Percentiles rank a stretch among this genome's conserved stretches.
Evolutionary conservation across 2,797 vertebrate species (phyloP).

Genomic region (Ispidina picta): DNA sequence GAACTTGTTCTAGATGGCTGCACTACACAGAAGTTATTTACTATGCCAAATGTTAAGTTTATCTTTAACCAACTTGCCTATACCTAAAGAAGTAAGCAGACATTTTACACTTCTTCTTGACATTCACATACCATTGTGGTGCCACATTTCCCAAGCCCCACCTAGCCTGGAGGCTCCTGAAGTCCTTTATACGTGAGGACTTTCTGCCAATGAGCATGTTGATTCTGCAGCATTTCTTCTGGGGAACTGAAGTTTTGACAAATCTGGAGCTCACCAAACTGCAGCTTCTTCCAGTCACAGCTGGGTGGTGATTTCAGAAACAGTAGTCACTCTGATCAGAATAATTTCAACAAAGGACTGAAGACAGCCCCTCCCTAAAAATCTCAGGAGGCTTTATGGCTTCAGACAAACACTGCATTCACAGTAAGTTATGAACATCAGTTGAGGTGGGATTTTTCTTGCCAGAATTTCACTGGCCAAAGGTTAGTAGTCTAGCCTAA

Average conservation of each 20-base stretch:
- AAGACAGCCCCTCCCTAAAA: not conserved
- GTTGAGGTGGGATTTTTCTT: not conserved
- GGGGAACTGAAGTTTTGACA: not conserved
- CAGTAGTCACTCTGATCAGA: not conserved
- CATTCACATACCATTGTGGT: not conserved
- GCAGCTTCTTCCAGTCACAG: not conserved
- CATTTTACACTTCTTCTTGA: not conserved
- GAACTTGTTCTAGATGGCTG: not conserved
- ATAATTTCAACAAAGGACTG: not conserved
- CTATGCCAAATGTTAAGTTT: not conserved
- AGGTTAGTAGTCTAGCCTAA: not conserved
- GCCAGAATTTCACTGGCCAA: not conserved
- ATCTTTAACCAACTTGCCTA: not conserved
- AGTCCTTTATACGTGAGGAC: rapidly evolving
- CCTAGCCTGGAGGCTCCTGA: rapidly evolving
- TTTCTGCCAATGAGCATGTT: not conserved
- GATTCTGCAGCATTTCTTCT: not conserved
- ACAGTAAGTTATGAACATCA: not conserved
- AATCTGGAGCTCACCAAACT: not conserved
- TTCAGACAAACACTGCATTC: not conserved
- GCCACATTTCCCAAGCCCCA: not conserved
- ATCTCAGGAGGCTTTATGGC: not conserved
- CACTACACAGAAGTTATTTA: not conserved
- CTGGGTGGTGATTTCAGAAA: not conserved
- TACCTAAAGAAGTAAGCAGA: not conserved